phyloP scores from a whole-genome alignment of 2,113 vertebrate species.

The Psammodynastes pulverulentus region DNA sequence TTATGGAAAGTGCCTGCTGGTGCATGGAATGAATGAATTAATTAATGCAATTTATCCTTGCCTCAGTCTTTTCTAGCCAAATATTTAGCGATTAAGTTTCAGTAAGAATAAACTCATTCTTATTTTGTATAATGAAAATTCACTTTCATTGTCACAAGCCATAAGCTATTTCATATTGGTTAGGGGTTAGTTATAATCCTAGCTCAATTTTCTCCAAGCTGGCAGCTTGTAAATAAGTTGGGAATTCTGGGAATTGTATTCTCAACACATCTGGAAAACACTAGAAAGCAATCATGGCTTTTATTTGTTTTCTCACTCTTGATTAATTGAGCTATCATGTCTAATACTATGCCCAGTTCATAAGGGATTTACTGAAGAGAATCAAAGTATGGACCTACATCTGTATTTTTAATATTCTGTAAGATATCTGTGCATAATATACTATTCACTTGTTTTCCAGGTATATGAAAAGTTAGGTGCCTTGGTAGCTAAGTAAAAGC shows the following conservation, averaged over 20 bases:
- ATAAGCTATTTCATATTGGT: background rate
- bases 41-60: background rate
- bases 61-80: constrained; percentile 10
- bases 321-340: background rate
- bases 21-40: background rate
- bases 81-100: background rate
- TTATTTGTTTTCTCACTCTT: background rate
- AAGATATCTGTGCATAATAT: background rate
- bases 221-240: background rate
- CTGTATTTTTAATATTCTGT: background rate
- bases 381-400: background rate
- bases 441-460: background rate
- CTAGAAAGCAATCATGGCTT: background rate
- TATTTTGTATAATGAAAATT: background rate
- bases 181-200: background rate
- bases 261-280: background rate
- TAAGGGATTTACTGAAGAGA: background rate
- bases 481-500: background rate
- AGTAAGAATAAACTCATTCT: background rate
- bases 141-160: background rate
- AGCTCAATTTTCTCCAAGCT: background rate
- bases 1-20: constrained; percentile 10
- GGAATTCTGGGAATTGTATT: background rate
- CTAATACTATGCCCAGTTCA: background rate
- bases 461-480: background rate